A percentile compares a stretch with the other conserved stretches of the same genome.
Evolutionary conservation across 2,888 invertebrate genomes (phyloP).

Genomic region (Eupelmus urozonus): DNA sequence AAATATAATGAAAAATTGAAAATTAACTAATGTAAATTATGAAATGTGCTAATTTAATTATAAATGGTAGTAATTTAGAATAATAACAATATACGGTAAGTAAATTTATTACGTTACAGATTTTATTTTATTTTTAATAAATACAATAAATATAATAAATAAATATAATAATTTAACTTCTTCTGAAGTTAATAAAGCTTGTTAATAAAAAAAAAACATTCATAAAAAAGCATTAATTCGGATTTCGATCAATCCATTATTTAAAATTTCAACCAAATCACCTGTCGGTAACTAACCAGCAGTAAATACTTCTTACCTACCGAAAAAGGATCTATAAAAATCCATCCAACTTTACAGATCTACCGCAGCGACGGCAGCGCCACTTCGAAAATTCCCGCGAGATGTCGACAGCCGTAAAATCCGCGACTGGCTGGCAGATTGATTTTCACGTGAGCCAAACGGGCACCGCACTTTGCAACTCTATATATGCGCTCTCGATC

Average conservation of each 20-base stretch:
- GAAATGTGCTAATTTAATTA: too few relatives aligned
- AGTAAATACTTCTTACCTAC: background rate
- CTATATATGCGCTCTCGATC: conserved; percentile 13
- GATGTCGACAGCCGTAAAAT: conserved; percentile 34
- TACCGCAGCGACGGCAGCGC: background rate
- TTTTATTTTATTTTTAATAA: too few relatives aligned
- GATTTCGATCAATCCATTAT: too few relatives aligned
- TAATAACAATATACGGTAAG: too few relatives aligned
- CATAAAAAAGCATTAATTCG: too few relatives aligned
- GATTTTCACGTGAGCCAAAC: conserved; percentile 46
- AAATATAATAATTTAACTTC: background rate
- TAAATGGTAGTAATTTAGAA: too few relatives aligned
- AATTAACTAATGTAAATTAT: too few relatives aligned
- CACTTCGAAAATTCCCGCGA: background rate
- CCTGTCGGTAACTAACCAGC: background rate
- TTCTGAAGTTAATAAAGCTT: background rate
- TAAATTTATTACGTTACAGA: too few relatives aligned
- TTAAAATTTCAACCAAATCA: too few relatives aligned
- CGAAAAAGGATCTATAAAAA: conserved; percentile 19
- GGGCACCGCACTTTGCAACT: conserved; percentile 6
- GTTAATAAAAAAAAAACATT: background rate
- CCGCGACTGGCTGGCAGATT: conserved; percentile 24
- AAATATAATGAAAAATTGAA: too few relatives aligned
- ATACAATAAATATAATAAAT: too few relatives aligned
- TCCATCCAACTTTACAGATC: background rate